Evolutionary conservation across 1,140 invertebrate species (phyloP).

Genomic region (Pygmarrhopalites habei): DNA sequence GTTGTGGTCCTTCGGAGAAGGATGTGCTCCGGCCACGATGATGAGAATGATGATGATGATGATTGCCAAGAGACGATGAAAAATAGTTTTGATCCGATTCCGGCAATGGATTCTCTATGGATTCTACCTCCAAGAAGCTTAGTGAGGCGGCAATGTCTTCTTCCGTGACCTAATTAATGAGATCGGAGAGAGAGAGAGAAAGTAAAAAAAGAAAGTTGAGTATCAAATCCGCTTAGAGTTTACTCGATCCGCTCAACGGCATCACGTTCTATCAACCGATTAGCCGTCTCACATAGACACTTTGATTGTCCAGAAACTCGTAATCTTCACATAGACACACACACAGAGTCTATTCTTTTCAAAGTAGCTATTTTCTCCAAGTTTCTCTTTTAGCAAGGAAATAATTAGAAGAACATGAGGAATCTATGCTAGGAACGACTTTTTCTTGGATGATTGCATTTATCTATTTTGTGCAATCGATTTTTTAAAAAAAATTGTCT

Average conservation of each 20-base stretch:
- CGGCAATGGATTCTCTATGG: slow-evolving; percentile 60
- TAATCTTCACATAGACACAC: background rate
- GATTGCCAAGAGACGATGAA: too few species aligned
- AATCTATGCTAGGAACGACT: too few species aligned
- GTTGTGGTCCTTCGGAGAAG: too few species aligned
- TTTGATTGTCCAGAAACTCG: background rate
- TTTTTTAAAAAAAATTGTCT: too few species aligned
- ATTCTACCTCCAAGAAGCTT: slow-evolving; percentile 57
- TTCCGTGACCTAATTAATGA: slow-evolving; percentile 61
- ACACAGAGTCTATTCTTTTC: background rate
- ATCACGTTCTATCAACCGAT: background rate
- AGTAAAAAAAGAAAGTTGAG: background rate
- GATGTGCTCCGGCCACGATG: too few species aligned
- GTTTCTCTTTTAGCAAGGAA: too few species aligned
- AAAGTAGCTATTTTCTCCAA: too few species aligned
- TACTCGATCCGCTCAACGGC: background rate
- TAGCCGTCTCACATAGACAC: background rate
- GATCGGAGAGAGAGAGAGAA: too few species aligned
- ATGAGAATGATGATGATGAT: too few species aligned
- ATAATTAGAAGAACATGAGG: too few species aligned
- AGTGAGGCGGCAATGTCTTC: slow-evolving; percentile 84
- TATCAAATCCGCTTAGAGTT: background rate
- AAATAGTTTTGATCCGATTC: slow-evolving; percentile 57
- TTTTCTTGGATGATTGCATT: too few species aligned
- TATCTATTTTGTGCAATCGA: too few species aligned